Evolutionary conservation across 2,113 vertebrate species (phyloP).

Genomic region (Chlamydotis undulata): DNA sequence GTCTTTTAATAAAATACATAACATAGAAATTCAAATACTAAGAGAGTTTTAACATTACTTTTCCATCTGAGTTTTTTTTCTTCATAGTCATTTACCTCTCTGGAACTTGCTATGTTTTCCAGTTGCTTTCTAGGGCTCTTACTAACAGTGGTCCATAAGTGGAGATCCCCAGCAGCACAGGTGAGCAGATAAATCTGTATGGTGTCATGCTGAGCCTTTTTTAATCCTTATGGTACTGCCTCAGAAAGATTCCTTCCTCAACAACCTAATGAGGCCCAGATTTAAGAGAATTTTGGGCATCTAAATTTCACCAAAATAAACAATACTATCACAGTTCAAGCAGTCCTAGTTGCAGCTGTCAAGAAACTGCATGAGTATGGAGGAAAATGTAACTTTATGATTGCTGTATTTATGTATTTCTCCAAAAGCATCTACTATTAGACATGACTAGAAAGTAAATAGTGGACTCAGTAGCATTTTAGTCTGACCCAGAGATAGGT

Average conservation of each 20-base stretch:
- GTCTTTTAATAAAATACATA: neutral
- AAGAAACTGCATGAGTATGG: neutral
- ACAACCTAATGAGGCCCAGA: neutral
- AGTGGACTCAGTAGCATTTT: neutral
- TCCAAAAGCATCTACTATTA: neutral
- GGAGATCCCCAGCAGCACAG: neutral
- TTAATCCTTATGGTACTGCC: neutral
- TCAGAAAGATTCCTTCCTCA: neutral
- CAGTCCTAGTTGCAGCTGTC: neutral
- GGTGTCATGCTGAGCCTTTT: neutral
- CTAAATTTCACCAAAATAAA: neutral
- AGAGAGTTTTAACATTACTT: neutral
- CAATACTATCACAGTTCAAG: neutral
- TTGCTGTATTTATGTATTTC: neutral
- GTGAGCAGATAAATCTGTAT: neutral
- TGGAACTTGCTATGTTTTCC: neutral
- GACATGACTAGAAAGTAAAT: neutral
- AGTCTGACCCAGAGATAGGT: neutral
- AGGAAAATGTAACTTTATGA: neutral
- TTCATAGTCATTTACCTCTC: neutral
- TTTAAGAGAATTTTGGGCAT: neutral
- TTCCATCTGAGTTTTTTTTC: neutral
- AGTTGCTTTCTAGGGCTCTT: neutral
- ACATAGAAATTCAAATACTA: neutral
- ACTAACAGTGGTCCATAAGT: neutral